Evolutionary conservation across 2,888 invertebrate species (phyloP), one percentile per base, ranked within the genome.

Genomic region (Macrosoma leucophasiata): DNA sequence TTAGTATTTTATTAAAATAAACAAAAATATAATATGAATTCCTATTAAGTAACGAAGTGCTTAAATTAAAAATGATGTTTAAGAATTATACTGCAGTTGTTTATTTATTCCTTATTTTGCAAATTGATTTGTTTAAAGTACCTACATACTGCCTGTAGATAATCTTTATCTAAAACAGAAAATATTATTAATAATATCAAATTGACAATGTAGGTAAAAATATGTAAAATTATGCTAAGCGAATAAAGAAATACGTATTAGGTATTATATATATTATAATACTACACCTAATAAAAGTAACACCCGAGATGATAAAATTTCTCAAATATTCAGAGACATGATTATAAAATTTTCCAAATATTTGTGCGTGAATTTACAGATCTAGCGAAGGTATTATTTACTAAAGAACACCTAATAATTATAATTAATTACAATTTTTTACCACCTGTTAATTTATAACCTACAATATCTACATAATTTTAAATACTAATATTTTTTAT

Each of bases 351-450:
- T 51, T 44, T 60, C 53, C 54, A 58, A 61, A 61, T 23, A 45
- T 61, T 70, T 70, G 68, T 70, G 67, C 69, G 69, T 62, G 55
- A 55, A 50, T 41, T 47, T 43, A 49, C 42, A 53, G 37, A 49
- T 52, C 46, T 59, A 58, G 54, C 48, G 37, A 51, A 46, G 39
- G 48, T 49, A 47, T 52, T 49, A 39, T 41, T 46, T 36, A 29
- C 35, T 43, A 46, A 48, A 36, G 32, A 33, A 39, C 42, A 32
- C 41, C 41, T 41, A 43, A 32, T 27, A 29, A 35, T 35, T 35
- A 35, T 29, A 39, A 22, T 39, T 38, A 33, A 24, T 29, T 33
- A 29, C 29, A 30, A 11, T 37, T 17, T 33, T 8, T 12, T 28
- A 32, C 18, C 29, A 26, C 19, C 32, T 36, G 13, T 17, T 33